Evolutionary conservation across 2,113 vertebrate genomes (phyloP).

Genomic region (Kobus ellipsiprymnus): DNA sequence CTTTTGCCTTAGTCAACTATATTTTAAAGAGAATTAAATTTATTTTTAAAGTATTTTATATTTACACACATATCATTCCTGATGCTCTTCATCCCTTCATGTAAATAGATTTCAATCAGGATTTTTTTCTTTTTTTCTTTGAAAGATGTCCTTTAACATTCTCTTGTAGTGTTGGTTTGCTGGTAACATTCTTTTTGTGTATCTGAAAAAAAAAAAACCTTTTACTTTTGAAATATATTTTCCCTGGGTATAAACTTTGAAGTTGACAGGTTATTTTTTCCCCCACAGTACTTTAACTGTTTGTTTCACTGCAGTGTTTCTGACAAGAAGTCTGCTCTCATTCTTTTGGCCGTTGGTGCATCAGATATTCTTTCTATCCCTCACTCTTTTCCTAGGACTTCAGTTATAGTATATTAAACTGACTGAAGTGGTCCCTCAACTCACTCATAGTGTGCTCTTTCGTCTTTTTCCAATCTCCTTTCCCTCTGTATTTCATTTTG

Average conservation of each 20-base stretch:
- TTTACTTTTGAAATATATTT: not conserved
- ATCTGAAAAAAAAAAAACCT: not conserved
- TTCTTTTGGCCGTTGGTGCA: not conserved
- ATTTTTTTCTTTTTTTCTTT: not conserved
- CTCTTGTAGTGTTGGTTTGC: not conserved
- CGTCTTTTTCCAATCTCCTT: not conserved
- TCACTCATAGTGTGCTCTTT: not conserved
- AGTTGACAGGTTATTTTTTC: not conserved
- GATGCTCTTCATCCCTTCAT: not conserved
- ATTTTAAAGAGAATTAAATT: not conserved
- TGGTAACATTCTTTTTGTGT: not conserved
- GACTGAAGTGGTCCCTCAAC: not conserved
- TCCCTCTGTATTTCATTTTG: not conserved
- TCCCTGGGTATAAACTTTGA: not conserved
- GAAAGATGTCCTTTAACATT: not conserved
- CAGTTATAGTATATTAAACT: not conserved
- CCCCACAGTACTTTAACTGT: rapidly evolving
- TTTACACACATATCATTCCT: not conserved
- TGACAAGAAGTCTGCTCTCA: not conserved
- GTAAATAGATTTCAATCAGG: not conserved
- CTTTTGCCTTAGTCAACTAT: not conserved
- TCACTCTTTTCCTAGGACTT: not conserved
- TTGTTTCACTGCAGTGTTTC: not conserved
- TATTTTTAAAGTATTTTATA: not conserved
- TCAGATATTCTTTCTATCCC: not conserved